Evolutionary conservation across 2,113 vertebrate species (phyloP).

Genomic region (Cryptomyrus ogoouensis): DNA sequence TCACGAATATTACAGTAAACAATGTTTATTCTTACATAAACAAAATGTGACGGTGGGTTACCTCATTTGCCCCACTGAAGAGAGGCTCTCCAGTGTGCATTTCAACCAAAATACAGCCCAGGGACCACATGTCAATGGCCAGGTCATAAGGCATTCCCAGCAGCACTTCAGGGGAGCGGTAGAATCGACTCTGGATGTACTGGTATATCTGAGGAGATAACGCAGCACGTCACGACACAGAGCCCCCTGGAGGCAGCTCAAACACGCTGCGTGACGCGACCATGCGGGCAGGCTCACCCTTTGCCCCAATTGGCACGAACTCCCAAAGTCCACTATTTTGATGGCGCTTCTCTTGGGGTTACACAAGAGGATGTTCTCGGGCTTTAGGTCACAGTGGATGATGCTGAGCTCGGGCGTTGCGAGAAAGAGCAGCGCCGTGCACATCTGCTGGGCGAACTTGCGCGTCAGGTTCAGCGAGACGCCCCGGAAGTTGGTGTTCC

Average conservation of each 20-base stretch:
- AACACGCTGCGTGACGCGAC: constrained; percentile 23
- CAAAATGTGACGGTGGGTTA: constrained; percentile 35
- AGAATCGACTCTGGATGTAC: constrained; percentile 99
- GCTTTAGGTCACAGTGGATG: constrained; percentile 99
- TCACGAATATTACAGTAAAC: neutral
- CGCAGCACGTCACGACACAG: neutral
- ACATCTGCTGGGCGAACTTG: constrained; percentile 98
- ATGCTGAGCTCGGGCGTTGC: constrained; percentile 98
- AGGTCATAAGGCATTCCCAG: constrained; percentile 99
- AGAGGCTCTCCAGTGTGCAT: constrained; percentile 99
- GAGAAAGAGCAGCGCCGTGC: constrained; percentile 96
- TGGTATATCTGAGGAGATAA: constrained; percentile 85
- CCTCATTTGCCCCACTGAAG: constrained; percentile 98
- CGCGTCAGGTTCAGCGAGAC: constrained; percentile 95
- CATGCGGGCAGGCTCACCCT: constrained; percentile 60
- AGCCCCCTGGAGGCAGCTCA: neutral
- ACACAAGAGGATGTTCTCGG: constrained; percentile 97
- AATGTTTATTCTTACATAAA: neutral
- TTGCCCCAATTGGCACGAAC: constrained; percentile 95
- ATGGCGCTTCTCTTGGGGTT: constrained; percentile 98
- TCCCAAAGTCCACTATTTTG: constrained; percentile 99
- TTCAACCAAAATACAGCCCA: constrained; percentile 97
- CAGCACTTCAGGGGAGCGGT: constrained; percentile 97
- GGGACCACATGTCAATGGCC: constrained; percentile 98
- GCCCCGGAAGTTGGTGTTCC: constrained; percentile 98